Percentiles rank a stretch among this genome's conserved stretches.
These are phyloP conservation scores for Dysidea cf. avara DNA, from an alignment of 37 sponge, comb jelly and placozoan genomes.

Conservation along the genomic window DNA sequence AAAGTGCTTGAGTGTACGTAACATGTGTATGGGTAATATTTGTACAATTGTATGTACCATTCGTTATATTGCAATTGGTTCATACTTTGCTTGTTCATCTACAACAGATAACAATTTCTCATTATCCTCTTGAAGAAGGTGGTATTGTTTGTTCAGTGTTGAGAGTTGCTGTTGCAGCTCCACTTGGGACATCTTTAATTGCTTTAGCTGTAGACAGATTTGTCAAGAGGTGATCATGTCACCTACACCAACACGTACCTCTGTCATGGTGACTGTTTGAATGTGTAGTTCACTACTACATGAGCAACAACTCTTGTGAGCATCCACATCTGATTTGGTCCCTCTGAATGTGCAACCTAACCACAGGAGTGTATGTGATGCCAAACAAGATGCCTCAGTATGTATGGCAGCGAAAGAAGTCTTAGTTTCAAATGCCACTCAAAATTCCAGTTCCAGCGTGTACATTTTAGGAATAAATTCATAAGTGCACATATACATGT, in stretches of 20 bases:
- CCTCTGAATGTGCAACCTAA: constrained; percentile 69
- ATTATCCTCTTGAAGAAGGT: neutral
- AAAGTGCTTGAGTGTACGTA: neutral
- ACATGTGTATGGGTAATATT: neutral
- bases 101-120: neutral
- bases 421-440: no score
- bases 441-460: no score
- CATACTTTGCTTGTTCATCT: constrained; percentile 12
- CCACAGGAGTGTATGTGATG: neutral
- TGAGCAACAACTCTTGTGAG: constrained; percentile 55
- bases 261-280: constrained; percentile 57
- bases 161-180: constrained; percentile 2
- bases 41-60: constrained; percentile 20
- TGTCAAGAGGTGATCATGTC: no score
- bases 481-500: no score
- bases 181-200: neutral
- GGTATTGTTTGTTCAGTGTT: neutral
- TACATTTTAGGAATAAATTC: no score
- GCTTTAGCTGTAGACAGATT: neutral
- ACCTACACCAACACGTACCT: no score
- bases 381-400: neutral
- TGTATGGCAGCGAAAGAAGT: no score
- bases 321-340: constrained; percentile 29
- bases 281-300: constrained; percentile 64
- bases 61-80: constrained; percentile 49